These are phyloP conservation scores for Speoplatyrhinus poulsoni DNA, from an alignment of 2,113 vertebrate species.

Conservation along the genomic window DNA sequence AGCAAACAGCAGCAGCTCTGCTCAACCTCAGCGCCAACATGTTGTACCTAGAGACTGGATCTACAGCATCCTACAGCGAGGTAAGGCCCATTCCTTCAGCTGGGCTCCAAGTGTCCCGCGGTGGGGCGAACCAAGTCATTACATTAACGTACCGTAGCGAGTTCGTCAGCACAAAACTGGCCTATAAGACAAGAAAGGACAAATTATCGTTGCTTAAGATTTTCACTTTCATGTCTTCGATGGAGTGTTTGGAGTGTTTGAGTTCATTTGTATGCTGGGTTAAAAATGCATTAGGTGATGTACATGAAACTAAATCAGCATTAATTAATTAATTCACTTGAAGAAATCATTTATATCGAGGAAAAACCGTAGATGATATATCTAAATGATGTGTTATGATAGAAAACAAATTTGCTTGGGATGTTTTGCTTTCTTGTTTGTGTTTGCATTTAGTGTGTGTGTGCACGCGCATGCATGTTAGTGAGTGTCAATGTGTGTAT, in stretches of 20 bases:
- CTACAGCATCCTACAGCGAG: conserved; percentile 94
- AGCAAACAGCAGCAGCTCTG: conserved; percentile 92
- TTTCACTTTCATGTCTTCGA: not conserved
- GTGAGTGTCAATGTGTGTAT: conserved; percentile 12
- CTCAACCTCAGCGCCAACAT: conserved; percentile 98
- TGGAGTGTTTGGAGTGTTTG: not conserved
- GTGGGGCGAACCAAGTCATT: not conserved
- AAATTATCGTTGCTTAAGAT: not conserved
- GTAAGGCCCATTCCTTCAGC: conserved; percentile 77
- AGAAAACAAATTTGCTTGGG: no score
- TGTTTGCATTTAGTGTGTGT: conserved; percentile 26
- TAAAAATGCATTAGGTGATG: no score
- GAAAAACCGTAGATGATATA: no score
- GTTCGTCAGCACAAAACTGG: not conserved
- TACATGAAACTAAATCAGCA: no score
- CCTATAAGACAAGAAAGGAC: not conserved
- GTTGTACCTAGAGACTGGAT: conserved; percentile 99
- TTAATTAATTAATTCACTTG: no score
- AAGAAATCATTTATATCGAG: no score
- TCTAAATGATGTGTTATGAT: no score
- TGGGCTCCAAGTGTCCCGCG: not conserved
- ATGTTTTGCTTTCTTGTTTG: not conserved
- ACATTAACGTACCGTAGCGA: not conserved
- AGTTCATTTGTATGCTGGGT: not conserved
- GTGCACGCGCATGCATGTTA: conserved; percentile 7